Base-by-base conservation (phyloP, 1,140 invertebrate species). In the Neodiprion lecontei region DNA sequence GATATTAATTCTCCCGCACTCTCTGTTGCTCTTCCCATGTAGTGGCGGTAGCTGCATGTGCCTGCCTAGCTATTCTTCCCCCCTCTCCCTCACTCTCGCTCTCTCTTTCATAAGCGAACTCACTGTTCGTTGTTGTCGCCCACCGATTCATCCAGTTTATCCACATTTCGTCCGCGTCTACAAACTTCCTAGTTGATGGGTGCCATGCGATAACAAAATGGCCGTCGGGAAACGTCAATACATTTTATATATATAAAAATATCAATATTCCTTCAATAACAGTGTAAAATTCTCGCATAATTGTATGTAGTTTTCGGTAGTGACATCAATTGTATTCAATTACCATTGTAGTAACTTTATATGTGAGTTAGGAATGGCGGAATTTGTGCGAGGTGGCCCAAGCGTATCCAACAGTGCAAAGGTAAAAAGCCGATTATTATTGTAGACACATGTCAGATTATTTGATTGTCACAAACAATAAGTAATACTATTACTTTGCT, bases 331-430 rank as follows among this genome's bases (percentile, higher is more conserved):
- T 84, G 77, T 81, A 65, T 67, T 23, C 53, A 61, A 61, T 61
- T 8, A 61, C 69, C 72, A 14, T 79, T 74, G 74, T 72, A 49
- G 67, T 77, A 73, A 74, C 75, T 74, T 73, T 68, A 79, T 77
- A 78, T 76, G 72, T 70, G 79, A 79, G 79, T 53, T 72, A 73
- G 82, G 79, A 83, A 91, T 91, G 90, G 90, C 90, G 80, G 90
- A 91, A 84, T 91, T 91, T 79, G 89, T 91, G 67, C 86, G 90
- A 76, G 90, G 90, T 78, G 89, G 89, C 71, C 88, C 89, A 61
- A 90, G 89, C 75, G 86, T 90, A 68, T 88, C 83, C 70, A 89
- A 83, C 79, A 89, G 78, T 83, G 80, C 84, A 75, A 90, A 91
- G 87, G 89, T 88, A 86, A 47, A 75, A 77, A 72, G 69, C 23